Conservation (phyloP, 2,797 vertebrate species). For the Halcyon chelicuti region DNA sequence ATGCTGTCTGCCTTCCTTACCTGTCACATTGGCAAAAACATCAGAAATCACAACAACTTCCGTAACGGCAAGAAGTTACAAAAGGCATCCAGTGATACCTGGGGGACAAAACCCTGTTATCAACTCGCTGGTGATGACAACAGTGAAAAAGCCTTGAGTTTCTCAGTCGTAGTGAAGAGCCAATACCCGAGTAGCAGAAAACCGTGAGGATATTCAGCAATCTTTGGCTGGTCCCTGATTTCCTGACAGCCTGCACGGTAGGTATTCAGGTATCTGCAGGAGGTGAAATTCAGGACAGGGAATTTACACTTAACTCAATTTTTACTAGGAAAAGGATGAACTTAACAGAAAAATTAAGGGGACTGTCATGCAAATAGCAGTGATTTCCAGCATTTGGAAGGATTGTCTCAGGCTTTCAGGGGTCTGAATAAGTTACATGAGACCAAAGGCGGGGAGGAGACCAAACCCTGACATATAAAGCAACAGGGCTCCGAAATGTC, state of each 20-base stretch:
- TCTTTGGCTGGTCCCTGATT: background rate
- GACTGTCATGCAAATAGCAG: background rate
- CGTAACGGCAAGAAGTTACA: background rate
- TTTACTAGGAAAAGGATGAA: background rate
- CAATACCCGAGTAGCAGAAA: background rate
- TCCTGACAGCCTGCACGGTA: background rate
- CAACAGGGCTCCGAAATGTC: background rate
- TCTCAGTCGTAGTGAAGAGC: background rate
- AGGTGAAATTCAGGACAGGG: background rate
- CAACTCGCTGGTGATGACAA: background rate
- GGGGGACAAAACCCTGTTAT: background rate
- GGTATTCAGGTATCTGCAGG: background rate
- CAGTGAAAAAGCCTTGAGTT: background rate
- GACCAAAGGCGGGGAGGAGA: background rate
- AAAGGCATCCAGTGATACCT: background rate
- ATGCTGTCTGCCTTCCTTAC: background rate
- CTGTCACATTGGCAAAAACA: background rate
- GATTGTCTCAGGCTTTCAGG: background rate
- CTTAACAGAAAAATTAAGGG: background rate
- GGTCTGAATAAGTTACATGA: background rate
- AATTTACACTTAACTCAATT: background rate
- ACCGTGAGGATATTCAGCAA: background rate
- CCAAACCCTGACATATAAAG: background rate
- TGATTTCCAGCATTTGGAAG: background rate
- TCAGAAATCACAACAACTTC: background rate